Evolutionary conservation across 92 coral and sea anemone genomes (phyloP), one percentile per base, ranked within the genome.

Genomic region (Porites lobata): DNA sequence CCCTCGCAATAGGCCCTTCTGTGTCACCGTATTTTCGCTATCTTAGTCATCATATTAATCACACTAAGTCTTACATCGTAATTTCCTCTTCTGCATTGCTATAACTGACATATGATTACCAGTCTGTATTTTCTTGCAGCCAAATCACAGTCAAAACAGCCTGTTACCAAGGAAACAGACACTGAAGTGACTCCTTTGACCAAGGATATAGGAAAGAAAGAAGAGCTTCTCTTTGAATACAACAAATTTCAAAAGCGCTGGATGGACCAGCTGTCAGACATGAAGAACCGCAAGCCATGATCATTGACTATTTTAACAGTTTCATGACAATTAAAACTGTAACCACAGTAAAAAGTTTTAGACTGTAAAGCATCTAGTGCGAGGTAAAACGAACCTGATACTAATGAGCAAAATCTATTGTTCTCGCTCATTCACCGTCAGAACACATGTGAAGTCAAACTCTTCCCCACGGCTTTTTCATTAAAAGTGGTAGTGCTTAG

Each of bases 181-280:
- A 77, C 87, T 12, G 84, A 90, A 22, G 62, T 78, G 61, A 67
- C 79, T 13, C 54, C 62, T 17, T 14, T 69, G 3, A 77, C 73
- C 18, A 38, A 63, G 7, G 66, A 63, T 17, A 59, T 75, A 58
- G 54, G 52, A 29, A 88, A 81, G 54, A 91, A 85, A 22, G 87
- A 81, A 73, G 98, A 95, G 9, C 90, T 95, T 8, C 56, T 93
- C 19, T 59, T 79, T 62, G 94, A 87, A 59, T 92, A 79, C 80
- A 73, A 53, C 63, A 89, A 51, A 54, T 95, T 95, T 58, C 96
- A 93, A 47, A 62, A 85, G 67, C 92, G 88, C 56, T 95, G 98
- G 98, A 72, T 95, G 13, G 96, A 93, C 26, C 93, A 93, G 87
- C 85, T 95, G 11, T 67, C 80, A 50, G 69, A 62, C 78, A 57